Evolutionary conservation across 1,140 invertebrate species (phyloP), one percentile per base, ranked within the genome.

Genomic region (Calosoma granatense): DNA sequence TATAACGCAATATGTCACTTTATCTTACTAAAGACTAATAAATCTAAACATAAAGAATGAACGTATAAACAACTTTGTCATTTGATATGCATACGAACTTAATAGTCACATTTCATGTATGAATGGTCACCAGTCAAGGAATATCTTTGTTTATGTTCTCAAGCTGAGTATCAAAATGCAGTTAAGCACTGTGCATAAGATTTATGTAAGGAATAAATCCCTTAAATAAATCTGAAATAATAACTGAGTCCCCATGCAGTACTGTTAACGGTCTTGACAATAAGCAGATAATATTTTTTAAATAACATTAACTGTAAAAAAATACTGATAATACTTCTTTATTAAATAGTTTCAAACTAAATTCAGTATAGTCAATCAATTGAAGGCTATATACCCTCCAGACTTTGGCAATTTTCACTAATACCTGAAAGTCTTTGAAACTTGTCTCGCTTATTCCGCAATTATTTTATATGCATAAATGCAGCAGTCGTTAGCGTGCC

Each of bases 81-180:
- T 4, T 12, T 17, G 41, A 47, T 4, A 47, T 47, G 41, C 41
- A 47, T 17, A 47, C 17, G 41, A 4, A 11, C 17, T 11, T 47
- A 47, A 47, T 47, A 47, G 6, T 17, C 41, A 47, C 41, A 47
- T 47, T 47, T 47, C 15, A 47, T 47, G 41, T 47, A 17, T 47
- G 41, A 47, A 9, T 47, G 41, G 41, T 47, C 41, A 47, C 41
- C 9, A 9, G 9, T 47, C 41, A 47, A 6, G 41, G 41, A 47
- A 47, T 47, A 47, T 47, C 41, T 47, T 47, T 47, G 41, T 47
- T 47, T 47, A 47, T 47, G 41, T 47, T 47, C 41, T 17, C 15
- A 4, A 17, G 41, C 17, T 17, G 15, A 17, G 41, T 11, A 47
- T 47, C 41, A 47, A 47, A 47, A 47, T 11, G 41, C 41, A 47